Conservation (phyloP, 2,888 invertebrate species). For the Halictus ligatus region DNA sequence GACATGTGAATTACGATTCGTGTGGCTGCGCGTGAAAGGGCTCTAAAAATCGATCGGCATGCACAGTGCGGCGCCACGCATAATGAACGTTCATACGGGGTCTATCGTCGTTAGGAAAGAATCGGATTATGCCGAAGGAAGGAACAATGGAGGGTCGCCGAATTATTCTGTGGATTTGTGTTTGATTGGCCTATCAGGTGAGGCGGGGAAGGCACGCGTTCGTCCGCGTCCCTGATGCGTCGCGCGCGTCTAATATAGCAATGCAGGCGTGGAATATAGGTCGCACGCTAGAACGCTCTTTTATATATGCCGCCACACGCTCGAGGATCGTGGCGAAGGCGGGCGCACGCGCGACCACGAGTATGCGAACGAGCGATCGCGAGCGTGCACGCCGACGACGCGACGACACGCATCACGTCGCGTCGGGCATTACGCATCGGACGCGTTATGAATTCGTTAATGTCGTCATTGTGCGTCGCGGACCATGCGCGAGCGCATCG, state of each 20-base stretch:
- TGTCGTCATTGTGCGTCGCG: constrained; percentile 15
- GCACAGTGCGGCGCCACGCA: neutral
- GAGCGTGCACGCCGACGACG: constrained; percentile 9
- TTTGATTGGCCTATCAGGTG: constrained; percentile 60
- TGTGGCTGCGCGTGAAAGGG: neutral
- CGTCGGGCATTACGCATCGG: constrained; percentile 51
- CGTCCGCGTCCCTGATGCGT: constrained; percentile 71
- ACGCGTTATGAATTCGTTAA: constrained; percentile 56
- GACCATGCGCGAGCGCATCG: constrained; percentile 26
- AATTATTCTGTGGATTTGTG: constrained; percentile 55
- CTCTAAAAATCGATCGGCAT: neutral
- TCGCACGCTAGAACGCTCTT: constrained; percentile 76
- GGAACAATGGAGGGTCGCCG: constrained; percentile 26
- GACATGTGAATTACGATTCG: neutral
- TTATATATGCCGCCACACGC: constrained; percentile 69
- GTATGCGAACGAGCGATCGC: constrained; percentile 21
- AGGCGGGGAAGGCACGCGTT: constrained; percentile 37
- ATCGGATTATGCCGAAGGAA: neutral
- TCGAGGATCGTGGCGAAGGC: constrained; percentile 55
- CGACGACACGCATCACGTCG: constrained; percentile 9
- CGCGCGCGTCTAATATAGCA: constrained; percentile 76
- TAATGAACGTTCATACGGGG: neutral
- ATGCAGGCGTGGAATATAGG: constrained; percentile 79
- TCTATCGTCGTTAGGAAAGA: neutral
- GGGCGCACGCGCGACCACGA: constrained; percentile 47